phyloP scores from a whole-genome alignment of 2,113 vertebrate species.

The Sinosuthora webbiana region DNA sequence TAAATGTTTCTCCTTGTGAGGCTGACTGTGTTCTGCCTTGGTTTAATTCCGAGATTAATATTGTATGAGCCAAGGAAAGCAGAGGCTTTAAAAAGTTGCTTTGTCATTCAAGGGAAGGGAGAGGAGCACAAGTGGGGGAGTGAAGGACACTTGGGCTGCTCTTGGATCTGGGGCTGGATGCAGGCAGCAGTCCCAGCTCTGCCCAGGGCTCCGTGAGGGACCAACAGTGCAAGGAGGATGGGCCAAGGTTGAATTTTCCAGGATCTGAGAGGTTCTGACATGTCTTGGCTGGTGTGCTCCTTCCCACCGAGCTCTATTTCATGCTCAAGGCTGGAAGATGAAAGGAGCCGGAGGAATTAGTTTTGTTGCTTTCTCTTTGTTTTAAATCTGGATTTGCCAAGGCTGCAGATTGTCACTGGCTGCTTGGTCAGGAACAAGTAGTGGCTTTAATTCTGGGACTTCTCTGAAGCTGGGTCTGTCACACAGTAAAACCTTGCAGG shows the following conservation, averaged over 20 bases:
- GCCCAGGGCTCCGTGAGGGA: not conserved
- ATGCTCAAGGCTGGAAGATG: not conserved
- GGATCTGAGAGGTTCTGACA: not conserved
- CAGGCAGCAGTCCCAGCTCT: not conserved
- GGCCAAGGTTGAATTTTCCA: not conserved
- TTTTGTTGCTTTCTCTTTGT: slow-evolving; percentile 7
- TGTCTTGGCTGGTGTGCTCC: not conserved
- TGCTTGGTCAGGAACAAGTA: not conserved
- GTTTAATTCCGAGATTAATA: slow-evolving; percentile 26
- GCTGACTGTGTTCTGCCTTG: slow-evolving; percentile 1
- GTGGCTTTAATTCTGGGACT: not conserved
- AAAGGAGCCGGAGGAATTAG: not conserved
- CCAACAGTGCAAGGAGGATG: fast-evolving
- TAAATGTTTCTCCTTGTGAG: not conserved
- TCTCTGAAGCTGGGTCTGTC: not conserved
- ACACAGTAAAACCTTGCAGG: not conserved
- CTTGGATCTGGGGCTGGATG: not conserved
- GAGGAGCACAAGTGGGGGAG: not conserved
- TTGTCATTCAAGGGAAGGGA: not conserved
- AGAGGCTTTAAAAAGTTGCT: slow-evolving; percentile 5
- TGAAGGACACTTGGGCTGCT: not conserved
- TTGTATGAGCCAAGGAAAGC: slow-evolving; percentile 26
- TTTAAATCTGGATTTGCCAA: slow-evolving; percentile 3
- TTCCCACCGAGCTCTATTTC: not conserved
- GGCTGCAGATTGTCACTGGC: not conserved